phyloP scores from a whole-genome alignment of 2,888 invertebrate genomes.

The Slavum lentiscoides region DNA sequence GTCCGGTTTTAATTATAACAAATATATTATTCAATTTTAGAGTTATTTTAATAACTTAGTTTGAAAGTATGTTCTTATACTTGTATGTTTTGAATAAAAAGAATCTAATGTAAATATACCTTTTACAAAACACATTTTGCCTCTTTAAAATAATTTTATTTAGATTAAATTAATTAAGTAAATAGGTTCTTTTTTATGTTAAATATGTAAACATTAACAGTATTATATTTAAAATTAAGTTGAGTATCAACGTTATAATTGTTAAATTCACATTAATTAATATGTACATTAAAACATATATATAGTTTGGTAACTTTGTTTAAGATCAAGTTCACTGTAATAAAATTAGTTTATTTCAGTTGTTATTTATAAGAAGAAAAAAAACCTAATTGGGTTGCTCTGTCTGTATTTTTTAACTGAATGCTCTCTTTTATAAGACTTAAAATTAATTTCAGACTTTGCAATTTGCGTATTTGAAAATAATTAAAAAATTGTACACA shows the following conservation, averaged over 20 bases:
- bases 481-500: background rate
- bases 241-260: constrained; percentile 12
- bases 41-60: background rate
- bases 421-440: constrained; percentile 33
- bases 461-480: background rate
- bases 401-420: background rate
- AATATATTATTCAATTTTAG: background rate
- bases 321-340: background rate
- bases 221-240: constrained; percentile 21
- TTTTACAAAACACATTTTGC: too few species aligned
- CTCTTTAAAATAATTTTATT: background rate
- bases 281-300: background rate
- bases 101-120: too few species aligned
- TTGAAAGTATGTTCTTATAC: background rate
- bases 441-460: constrained; percentile 19
- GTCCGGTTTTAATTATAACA: background rate
- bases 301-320: background rate
- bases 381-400: background rate
- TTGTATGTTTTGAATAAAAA: background rate
- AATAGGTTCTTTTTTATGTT: background rate
- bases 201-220: background rate
- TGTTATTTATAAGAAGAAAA: background rate
- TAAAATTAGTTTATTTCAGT: background rate
- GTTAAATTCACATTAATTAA: constrained; percentile 2
- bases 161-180: background rate